Conservation (phyloP, 1,140 invertebrate genomes). For the Carcinoscorpius rotundicauda region DNA sequence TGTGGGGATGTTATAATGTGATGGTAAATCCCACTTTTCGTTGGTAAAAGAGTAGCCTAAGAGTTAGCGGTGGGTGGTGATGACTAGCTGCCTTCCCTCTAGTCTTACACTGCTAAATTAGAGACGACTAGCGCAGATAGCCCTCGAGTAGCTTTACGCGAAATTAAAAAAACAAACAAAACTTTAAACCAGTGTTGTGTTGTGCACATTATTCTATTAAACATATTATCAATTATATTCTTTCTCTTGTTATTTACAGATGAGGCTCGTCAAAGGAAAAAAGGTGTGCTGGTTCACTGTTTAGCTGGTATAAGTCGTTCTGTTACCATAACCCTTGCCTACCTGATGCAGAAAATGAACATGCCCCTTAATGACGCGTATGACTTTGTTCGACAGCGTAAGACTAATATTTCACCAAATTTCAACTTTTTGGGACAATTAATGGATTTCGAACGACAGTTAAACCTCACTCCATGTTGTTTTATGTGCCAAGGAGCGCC, state of each 20-base stretch:
- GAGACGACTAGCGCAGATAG: too few relatives aligned
- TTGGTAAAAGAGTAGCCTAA: too few relatives aligned
- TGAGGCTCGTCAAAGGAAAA: slow-evolving; percentile 59
- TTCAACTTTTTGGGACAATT: slow-evolving; percentile 97
- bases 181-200: too few relatives aligned
- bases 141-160: too few relatives aligned
- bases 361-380: slow-evolving; percentile 78
- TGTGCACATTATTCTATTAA: too few relatives aligned
- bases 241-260: slow-evolving; percentile 49
- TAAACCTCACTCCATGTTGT: slow-evolving; percentile 9
- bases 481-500: too few relatives aligned
- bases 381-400: slow-evolving; percentile 66
- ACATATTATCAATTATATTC: neutral
- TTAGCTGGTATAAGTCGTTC: slow-evolving; percentile 89
- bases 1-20: too few relatives aligned
- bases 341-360: slow-evolving; percentile 78
- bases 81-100: too few relatives aligned
- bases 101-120: too few relatives aligned
- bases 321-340: slow-evolving; percentile 87
- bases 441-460: slow-evolving; percentile 62
- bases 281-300: slow-evolving; percentile 81
- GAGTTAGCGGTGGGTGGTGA: too few relatives aligned
- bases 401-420: slow-evolving; percentile 89
- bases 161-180: too few relatives aligned
- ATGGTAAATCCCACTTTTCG: too few relatives aligned